Percentiles rank a stretch among this genome's conserved stretches.
phyloP scores from a whole-genome alignment of 2,797 vertebrate species.

The Leucoraja ocellata region DNA sequence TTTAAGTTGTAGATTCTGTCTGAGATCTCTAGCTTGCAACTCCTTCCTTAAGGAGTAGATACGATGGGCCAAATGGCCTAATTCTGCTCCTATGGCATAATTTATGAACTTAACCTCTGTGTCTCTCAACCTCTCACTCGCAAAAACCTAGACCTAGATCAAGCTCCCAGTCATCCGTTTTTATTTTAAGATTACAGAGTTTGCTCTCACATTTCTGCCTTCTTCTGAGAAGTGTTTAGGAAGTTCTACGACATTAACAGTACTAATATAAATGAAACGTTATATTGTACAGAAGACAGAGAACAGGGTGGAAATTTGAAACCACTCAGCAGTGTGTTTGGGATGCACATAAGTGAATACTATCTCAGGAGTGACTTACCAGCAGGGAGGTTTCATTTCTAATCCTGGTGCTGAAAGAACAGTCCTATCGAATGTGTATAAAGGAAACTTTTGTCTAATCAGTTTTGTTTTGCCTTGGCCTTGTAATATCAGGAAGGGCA shows the following conservation, averaged over 20 bases:
- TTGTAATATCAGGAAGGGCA: background rate
- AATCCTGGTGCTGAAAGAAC: slow-evolving; percentile 14
- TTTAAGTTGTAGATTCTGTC: background rate
- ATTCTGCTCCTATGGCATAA: too few relatives aligned
- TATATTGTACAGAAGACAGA: background rate
- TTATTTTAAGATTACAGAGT: background rate
- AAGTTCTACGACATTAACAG: background rate
- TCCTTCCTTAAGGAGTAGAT: too few relatives aligned
- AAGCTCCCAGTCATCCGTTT: background rate
- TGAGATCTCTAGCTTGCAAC: too few relatives aligned
- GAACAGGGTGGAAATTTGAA: background rate
- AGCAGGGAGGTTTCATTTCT: background rate
- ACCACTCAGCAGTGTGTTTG: background rate
- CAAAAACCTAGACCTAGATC: background rate
- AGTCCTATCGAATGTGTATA: background rate
- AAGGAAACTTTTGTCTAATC: background rate
- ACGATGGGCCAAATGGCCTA: too few relatives aligned
- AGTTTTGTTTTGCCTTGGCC: background rate
- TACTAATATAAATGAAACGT: background rate
- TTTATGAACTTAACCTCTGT: too few relatives aligned
- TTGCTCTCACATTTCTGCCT: background rate
- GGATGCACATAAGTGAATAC: background rate
- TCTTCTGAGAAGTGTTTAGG: background rate
- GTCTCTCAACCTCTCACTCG: background rate
- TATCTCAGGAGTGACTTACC: background rate